These are phyloP conservation scores for Prionace glauca DNA, from an alignment of 2,797 vertebrate species.

Conservation along the genomic window DNA sequence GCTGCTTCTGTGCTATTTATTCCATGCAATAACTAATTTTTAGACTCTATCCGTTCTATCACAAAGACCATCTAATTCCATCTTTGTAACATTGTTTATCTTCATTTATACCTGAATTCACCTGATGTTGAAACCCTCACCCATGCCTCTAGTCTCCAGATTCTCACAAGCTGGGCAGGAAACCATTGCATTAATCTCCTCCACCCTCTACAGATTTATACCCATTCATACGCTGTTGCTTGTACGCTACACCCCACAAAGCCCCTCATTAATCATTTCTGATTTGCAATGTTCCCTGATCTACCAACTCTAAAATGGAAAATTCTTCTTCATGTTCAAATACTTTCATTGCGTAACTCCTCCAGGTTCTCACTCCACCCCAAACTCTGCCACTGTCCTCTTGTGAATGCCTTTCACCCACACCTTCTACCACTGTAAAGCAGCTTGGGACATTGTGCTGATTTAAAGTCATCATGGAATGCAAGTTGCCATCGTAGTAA, in stretches of 20 bases:
- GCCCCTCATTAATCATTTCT: background rate
- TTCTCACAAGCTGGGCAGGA: too few relatives aligned
- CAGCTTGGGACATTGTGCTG: background rate
- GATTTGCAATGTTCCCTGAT: background rate
- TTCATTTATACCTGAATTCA: background rate
- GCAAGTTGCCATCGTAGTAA: background rate
- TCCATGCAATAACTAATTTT: background rate
- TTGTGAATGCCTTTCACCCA: background rate
- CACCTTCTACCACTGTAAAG: background rate
- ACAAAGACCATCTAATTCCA: background rate
- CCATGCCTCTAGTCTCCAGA: background rate
- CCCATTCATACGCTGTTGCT: background rate
- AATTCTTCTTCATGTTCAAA: background rate
- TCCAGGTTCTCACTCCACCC: background rate
- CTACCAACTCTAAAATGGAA: background rate
- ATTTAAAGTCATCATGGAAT: background rate
- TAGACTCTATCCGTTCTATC: background rate
- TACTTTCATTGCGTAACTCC: background rate
- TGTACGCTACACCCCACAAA: background rate
- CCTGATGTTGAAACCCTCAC: background rate
- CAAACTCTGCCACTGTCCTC: background rate
- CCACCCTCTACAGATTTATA: background rate
- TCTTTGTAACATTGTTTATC: background rate
- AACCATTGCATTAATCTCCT: background rate
- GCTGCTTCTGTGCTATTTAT: background rate